A percentile compares a stretch with the other conserved stretches of the same genome.
These are phyloP conservation scores for Stylophora pistillata DNA, from an alignment of 64 coral and sea anemone species.

Conservation along the genomic window DNA sequence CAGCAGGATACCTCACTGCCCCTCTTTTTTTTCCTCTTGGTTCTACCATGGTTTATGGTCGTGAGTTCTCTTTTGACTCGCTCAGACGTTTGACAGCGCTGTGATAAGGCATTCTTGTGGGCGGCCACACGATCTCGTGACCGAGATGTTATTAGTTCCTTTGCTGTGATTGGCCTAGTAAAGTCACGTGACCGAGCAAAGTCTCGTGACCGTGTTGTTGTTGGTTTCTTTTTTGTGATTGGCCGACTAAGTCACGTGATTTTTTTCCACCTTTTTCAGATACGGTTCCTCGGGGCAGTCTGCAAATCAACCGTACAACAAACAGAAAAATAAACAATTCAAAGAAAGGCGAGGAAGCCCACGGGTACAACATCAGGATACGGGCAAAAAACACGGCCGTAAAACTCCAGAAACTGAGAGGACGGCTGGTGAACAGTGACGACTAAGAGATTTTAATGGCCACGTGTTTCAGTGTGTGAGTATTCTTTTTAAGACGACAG, in stretches of 20 bases:
- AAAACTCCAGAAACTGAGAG: slow-evolving; percentile 55
- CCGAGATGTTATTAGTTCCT: not conserved
- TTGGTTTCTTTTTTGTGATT: too few relatives aligned
- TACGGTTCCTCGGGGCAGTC: slow-evolving; percentile 26
- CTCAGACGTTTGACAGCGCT: too few relatives aligned
- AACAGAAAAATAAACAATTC: slow-evolving; percentile 62
- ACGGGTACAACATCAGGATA: slow-evolving; percentile 39
- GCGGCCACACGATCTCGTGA: too few relatives aligned
- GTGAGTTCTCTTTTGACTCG: too few relatives aligned
- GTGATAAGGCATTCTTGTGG: too few relatives aligned
- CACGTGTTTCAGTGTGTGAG: slow-evolving; percentile 12
- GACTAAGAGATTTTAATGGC: slow-evolving; percentile 10
- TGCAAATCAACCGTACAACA: slow-evolving; percentile 34
- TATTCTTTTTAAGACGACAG: not conserved
- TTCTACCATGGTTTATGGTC: too few relatives aligned
- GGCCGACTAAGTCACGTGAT: too few relatives aligned
- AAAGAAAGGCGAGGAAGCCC: slow-evolving; percentile 51
- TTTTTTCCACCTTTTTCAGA: slow-evolving; percentile 4
- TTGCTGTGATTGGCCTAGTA: not conserved
- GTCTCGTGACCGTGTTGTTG: not conserved
- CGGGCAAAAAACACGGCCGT: slow-evolving; percentile 51
- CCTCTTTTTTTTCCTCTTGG: too few relatives aligned
- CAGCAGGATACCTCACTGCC: too few relatives aligned
- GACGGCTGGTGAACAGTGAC: slow-evolving; percentile 32
- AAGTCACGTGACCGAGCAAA: not conserved